phyloP scores from a whole-genome alignment of 2,797 vertebrate genomes.

The Acanthis flammea region DNA sequence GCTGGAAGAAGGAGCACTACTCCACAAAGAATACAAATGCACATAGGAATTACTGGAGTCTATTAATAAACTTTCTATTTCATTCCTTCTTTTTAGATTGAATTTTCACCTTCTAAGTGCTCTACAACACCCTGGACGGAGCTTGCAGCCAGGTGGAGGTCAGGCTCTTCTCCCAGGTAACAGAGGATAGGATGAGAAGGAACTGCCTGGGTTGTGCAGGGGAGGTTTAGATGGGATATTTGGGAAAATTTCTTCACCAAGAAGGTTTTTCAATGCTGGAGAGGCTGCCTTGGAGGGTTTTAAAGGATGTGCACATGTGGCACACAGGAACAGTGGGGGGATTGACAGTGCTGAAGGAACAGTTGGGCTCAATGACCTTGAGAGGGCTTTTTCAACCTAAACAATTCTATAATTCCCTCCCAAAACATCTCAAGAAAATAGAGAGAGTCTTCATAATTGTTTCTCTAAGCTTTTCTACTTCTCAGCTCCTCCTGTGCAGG shows the following conservation, averaged over 20 bases:
- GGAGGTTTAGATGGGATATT: not conserved
- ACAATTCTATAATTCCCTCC: not conserved
- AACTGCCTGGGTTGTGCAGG: not conserved
- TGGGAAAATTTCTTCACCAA: not conserved
- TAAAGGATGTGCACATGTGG: not conserved
- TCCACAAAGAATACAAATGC: not conserved
- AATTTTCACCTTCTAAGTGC: not conserved
- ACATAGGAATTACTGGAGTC: not conserved
- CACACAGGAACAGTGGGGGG: too few relatives aligned
- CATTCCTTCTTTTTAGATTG: not conserved
- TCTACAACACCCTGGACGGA: not conserved
- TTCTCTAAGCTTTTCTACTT: not conserved
- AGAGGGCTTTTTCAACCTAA: not conserved
- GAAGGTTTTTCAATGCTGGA: not conserved
- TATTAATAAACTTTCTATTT: not conserved
- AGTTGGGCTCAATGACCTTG: not conserved
- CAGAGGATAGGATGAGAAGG: not conserved
- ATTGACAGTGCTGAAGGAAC: not conserved
- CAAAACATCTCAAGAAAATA: not conserved
- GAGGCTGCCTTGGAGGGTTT: not conserved
- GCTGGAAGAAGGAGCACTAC: not conserved
- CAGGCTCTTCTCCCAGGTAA: not conserved
- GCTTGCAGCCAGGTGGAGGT: too few relatives aligned
- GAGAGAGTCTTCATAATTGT: accelerated
- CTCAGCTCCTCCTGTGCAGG: not conserved